These are phyloP conservation scores for Acomys russatus DNA, from an alignment of 2,797 vertebrate species.

Conservation along the genomic window DNA sequence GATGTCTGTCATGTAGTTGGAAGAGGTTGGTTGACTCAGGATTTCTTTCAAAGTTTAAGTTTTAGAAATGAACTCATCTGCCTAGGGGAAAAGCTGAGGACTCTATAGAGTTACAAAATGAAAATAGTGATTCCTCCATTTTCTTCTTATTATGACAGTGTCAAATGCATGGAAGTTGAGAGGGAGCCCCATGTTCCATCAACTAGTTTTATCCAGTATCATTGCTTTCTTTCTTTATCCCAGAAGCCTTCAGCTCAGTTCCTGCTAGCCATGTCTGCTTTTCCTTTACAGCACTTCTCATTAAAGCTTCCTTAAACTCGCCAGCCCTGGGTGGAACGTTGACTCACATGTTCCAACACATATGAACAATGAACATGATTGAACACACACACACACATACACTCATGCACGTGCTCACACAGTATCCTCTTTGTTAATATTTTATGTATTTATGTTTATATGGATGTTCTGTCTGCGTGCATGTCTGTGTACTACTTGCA, in stretches of 20 bases:
- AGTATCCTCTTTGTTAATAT: neutral
- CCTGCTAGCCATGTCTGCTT: neutral
- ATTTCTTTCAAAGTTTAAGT: conserved; percentile 31
- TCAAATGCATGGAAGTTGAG: neutral
- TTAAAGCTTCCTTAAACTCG: neutral
- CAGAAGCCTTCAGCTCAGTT: neutral
- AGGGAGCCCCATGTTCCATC: neutral
- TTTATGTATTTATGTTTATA: neutral
- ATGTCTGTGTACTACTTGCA: neutral
- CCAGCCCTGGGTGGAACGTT: neutral
- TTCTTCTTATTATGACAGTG: conserved; percentile 12
- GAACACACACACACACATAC: neutral
- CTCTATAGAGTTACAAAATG: neutral
- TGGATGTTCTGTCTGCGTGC: neutral
- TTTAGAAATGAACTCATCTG: conserved; percentile 14
- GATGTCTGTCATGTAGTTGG: neutral
- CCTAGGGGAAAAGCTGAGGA: neutral
- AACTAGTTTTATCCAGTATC: neutral
- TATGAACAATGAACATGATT: neutral
- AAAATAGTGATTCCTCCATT: neutral
- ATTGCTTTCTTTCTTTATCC: neutral
- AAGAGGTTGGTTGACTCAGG: neutral
- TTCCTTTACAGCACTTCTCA: neutral
- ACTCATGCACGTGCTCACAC: neutral
- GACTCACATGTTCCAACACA: neutral